A percentile compares a stretch with the other conserved stretches of the same genome.
These are phyloP conservation scores for Halictus rubicundus DNA, from an alignment of 1,140 invertebrate species.

Conservation along the genomic window DNA sequence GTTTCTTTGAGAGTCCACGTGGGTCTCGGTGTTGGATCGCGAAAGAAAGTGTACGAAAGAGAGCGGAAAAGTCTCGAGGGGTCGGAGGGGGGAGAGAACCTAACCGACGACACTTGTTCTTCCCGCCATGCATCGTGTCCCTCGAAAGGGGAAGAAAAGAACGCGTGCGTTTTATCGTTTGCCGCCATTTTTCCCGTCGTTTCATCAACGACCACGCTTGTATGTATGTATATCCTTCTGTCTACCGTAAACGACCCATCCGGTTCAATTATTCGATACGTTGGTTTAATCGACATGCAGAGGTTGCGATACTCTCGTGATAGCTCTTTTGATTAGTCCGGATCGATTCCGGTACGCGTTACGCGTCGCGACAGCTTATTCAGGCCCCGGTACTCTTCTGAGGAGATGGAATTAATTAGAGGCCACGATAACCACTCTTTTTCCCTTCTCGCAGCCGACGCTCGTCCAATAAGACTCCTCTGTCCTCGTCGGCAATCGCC, in stretches of 20 bases:
- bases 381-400: not conserved
- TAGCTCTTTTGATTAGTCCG: slow-evolving; percentile 2
- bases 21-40: not conserved
- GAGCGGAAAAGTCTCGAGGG: not conserved
- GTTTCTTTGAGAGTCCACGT: not conserved
- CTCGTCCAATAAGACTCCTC: not conserved
- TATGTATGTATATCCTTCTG: not conserved
- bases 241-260: slow-evolving; percentile 5
- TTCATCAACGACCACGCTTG: no score
- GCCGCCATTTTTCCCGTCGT: no score
- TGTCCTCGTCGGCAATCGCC: no score
- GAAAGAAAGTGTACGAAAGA: not conserved
- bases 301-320: not conserved
- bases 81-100: no score
- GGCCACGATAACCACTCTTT: no score
- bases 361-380: slow-evolving; percentile 10
- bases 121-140: not conserved
- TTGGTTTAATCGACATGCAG: not conserved
- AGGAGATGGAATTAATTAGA: slow-evolving; percentile 6
- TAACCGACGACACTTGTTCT: not conserved
- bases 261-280: slow-evolving; percentile 40
- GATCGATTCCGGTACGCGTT: not conserved
- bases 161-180: not conserved
- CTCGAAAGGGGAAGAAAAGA: not conserved
- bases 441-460: not conserved